These are phyloP conservation scores for Nannoperca australis DNA, from an alignment of 2,797 vertebrate genomes.

Conservation along the genomic window DNA sequence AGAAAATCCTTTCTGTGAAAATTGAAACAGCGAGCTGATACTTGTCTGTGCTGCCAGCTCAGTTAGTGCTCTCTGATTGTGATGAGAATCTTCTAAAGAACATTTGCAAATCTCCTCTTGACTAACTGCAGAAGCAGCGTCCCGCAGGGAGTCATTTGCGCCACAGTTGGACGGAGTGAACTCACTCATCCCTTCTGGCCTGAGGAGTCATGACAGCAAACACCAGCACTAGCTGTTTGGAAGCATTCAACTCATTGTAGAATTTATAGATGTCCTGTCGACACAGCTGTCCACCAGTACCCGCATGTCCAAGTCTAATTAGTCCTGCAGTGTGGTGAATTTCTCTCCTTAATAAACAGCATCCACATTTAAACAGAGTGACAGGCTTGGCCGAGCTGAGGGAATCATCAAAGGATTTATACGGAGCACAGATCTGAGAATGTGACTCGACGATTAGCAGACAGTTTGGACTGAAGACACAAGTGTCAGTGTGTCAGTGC, in stretches of 20 bases:
- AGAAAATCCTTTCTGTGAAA: constrained; percentile 42
- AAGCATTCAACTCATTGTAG: constrained; percentile 3
- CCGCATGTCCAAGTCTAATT: constrained; percentile 43
- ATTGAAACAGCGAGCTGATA: constrained; percentile 34
- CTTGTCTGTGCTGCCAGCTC: constrained; percentile 31
- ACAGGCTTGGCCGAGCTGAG: constrained; percentile 29
- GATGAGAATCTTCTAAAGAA: neutral
- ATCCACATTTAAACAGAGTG: constrained; percentile 22
- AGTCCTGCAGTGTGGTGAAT: constrained; percentile 24
- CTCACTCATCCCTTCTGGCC: neutral
- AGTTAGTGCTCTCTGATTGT: constrained; percentile 14
- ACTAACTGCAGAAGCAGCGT: constrained; percentile 16
- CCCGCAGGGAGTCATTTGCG: constrained; percentile 27
- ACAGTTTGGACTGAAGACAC: constrained; percentile 8
- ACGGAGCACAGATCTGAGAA: constrained; percentile 15
- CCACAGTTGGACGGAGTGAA: constrained; percentile 12
- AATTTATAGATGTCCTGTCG: constrained; percentile 29
- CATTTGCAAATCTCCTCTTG: constrained; percentile 22
- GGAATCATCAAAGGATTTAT: constrained; percentile 25
- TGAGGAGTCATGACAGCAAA: constrained; percentile 14
- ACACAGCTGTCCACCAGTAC: constrained; percentile 22
- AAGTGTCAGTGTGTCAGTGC: constrained; percentile 8
- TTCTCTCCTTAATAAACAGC: constrained; percentile 31
- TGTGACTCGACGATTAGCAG: constrained; percentile 14
- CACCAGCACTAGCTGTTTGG: neutral